Evolutionary conservation across 2,888 invertebrate genomes (phyloP).

Genomic region (Limnephilus marmoratus): DNA sequence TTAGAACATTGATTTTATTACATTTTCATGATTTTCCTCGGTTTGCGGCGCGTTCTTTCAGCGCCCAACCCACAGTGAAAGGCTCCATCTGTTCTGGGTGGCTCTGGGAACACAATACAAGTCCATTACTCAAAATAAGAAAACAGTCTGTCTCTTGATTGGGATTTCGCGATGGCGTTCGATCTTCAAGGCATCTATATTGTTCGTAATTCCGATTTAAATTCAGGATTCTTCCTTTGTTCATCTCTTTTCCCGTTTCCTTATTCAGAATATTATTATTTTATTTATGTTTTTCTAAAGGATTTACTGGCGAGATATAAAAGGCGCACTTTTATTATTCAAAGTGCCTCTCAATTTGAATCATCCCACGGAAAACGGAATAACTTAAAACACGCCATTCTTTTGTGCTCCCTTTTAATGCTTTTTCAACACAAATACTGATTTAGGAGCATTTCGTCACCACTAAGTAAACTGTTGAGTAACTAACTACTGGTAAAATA

Average conservation of each 20-base stretch:
- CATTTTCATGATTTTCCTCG: constrained; percentile 55
- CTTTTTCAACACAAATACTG: neutral
- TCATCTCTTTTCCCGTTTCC: constrained; percentile 4
- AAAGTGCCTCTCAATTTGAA: constrained; percentile 22
- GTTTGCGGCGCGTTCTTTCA: constrained; percentile 30
- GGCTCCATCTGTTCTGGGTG: constrained; percentile 12
- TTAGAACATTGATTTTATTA: constrained; percentile 51
- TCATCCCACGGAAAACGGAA: neutral
- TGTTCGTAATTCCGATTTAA: constrained; percentile 45
- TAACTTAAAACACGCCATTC: neutral
- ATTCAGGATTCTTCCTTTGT: constrained; percentile 45
- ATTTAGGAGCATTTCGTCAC: neutral
- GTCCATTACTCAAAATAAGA: constrained; percentile 46
- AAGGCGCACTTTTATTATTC: constrained; percentile 8
- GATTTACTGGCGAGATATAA: constrained; percentile 26
- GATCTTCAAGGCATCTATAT: constrained; percentile 40
- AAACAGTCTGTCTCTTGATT: constrained; percentile 45
- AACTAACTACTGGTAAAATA: too few relatives aligned
- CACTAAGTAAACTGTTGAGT: too few relatives aligned
- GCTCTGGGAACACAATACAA: constrained; percentile 29
- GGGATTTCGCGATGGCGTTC: constrained; percentile 31
- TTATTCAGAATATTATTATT: constrained; percentile 14
- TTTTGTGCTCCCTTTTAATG: neutral
- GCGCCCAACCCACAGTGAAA: neutral
- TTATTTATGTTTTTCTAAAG: constrained; percentile 33